Percentiles rank a stretch among this genome's conserved stretches.
Evolutionary conservation across 2,888 invertebrate genomes (phyloP).

Genomic region (Drosophila acutilabella): DNA sequence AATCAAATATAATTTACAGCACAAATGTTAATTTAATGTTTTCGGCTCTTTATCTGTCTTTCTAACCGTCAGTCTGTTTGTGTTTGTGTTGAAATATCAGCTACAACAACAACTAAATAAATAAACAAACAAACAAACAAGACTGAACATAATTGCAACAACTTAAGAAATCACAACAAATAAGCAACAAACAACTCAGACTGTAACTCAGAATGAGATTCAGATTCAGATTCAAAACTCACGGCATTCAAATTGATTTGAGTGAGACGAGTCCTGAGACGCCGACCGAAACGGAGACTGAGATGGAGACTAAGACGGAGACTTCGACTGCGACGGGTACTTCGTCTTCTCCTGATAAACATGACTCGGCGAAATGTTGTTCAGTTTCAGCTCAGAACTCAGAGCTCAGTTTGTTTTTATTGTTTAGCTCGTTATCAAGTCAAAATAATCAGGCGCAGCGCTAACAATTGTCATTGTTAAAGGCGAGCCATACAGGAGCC

Average conservation of each 20-base stretch:
- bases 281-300: background rate
- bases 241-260: slow-evolving; percentile 74
- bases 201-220: slow-evolving; percentile 31
- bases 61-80: slow-evolving; percentile 17
- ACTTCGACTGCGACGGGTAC: slow-evolving; percentile 2
- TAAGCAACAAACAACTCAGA: slow-evolving; percentile 51
- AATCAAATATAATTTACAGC: slow-evolving; percentile 49
- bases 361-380: slow-evolving; percentile 70
- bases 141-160: slow-evolving; percentile 74
- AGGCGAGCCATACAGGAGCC: slow-evolving; percentile 73
- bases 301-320: background rate
- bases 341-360: slow-evolving; percentile 70
- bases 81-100: slow-evolving; percentile 38
- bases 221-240: slow-evolving; percentile 53
- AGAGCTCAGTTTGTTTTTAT: slow-evolving; percentile 74
- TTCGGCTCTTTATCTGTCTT: too few species aligned
- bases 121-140: slow-evolving; percentile 15
- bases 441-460: slow-evolving; percentile 84
- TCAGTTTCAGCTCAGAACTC: slow-evolving; percentile 10
- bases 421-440: slow-evolving; percentile 85
- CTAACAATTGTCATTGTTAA: slow-evolving; percentile 83
- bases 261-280: slow-evolving; percentile 50
- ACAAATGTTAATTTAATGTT: slow-evolving; percentile 53
- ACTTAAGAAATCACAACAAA: slow-evolving; percentile 80
- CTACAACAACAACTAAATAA: slow-evolving; percentile 20